These are phyloP conservation scores for Octomys mimax DNA, from an alignment of 2,797 vertebrate species.

Conservation along the genomic window DNA sequence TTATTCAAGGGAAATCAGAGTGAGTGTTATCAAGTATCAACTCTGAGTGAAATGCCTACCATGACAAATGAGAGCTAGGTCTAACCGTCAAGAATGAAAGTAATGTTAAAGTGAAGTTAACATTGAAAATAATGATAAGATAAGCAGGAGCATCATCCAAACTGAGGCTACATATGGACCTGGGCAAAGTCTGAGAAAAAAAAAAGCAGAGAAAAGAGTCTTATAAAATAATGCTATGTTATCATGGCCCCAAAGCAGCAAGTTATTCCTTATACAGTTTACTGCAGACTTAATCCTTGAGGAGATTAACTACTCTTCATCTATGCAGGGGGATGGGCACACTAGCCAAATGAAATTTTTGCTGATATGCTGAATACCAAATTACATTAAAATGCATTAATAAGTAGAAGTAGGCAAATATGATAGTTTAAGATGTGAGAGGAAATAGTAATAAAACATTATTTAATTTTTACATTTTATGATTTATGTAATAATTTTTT, in stretches of 20 bases:
- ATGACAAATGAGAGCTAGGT: background rate
- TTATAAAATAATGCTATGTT: background rate
- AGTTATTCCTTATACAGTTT: background rate
- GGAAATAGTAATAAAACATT: background rate
- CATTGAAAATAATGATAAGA: background rate
- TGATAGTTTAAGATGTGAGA: background rate
- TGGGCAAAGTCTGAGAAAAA: background rate
- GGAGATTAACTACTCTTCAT: background rate
- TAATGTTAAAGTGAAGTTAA: background rate
- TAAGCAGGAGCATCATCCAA: background rate
- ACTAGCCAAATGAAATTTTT: background rate
- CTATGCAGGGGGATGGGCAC: background rate
- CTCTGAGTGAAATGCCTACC: background rate
- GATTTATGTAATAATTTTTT: background rate
- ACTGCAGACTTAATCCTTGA: background rate
- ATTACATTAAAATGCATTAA: background rate
- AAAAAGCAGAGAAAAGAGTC: background rate
- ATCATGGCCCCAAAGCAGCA: background rate
- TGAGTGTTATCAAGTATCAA: background rate
- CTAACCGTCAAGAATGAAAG: background rate
- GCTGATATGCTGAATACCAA: background rate
- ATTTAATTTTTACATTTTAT: background rate
- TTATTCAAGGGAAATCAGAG: background rate
- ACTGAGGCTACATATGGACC: background rate
- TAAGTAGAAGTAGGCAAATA: background rate